Conservation (phyloP, 2,113 vertebrate genomes). For the Strigops habroptila region DNA sequence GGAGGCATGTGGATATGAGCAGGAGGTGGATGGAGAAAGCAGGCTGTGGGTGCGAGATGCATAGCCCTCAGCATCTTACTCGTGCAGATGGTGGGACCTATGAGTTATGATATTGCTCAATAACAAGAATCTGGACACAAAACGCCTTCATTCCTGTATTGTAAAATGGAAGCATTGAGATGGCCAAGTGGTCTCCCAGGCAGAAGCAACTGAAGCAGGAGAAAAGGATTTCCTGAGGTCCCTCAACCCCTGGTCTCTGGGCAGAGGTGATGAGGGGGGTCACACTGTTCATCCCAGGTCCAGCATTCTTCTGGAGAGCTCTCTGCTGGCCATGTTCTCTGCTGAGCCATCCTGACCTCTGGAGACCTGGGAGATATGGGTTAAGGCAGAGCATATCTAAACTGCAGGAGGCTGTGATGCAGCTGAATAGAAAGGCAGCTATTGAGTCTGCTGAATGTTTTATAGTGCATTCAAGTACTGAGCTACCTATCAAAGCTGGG, state of each 20-base stretch:
- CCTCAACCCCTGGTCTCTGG: neutral
- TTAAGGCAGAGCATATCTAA: neutral
- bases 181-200: neutral
- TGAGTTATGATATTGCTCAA: accelerated
- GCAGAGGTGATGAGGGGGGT: neutral
- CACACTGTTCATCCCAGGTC: neutral
- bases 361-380: neutral
- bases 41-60: neutral
- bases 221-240: neutral
- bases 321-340: neutral
- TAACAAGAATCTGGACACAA: neutral
- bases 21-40: neutral
- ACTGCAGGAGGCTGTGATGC: neutral
- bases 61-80: neutral
- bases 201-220: neutral
- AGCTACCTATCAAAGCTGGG: neutral
- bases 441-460: constrained; percentile 9
- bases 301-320: neutral
- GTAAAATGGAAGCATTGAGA: accelerated
- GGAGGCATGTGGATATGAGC: neutral
- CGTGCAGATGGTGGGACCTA: neutral
- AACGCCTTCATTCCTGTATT: neutral
- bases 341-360: neutral
- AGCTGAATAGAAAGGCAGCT: neutral
- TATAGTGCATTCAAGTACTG: neutral